Evolutionary conservation across 2,113 vertebrate genomes (phyloP).

Genomic region (Puffinus mauretanicus): DNA sequence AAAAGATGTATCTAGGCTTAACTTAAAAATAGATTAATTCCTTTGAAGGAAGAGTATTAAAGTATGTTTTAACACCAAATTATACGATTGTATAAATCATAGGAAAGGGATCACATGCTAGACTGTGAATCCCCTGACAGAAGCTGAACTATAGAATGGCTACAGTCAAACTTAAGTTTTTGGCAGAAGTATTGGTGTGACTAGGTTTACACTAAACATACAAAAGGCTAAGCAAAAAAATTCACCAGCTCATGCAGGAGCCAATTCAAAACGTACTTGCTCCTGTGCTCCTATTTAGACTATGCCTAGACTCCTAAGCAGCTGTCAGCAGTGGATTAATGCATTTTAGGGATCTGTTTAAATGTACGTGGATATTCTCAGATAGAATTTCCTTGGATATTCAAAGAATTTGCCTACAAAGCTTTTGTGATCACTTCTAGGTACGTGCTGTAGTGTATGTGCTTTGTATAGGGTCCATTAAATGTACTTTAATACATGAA

Average conservation of each 20-base stretch:
- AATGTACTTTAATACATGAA: background rate
- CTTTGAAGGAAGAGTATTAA: background rate
- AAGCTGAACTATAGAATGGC: background rate
- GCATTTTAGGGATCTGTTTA: background rate
- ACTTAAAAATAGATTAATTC: background rate
- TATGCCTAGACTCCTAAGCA: background rate
- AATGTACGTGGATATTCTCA: background rate
- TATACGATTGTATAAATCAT: background rate
- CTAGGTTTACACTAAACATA: background rate
- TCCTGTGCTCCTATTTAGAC: background rate
- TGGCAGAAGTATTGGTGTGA: background rate
- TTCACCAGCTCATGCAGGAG: background rate
- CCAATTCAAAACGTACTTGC: background rate
- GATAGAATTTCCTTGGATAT: background rate
- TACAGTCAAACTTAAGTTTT: background rate
- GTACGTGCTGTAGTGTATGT: background rate
- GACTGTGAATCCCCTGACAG: background rate
- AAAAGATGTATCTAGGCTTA: background rate
- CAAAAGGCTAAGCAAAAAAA: background rate
- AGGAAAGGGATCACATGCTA: background rate
- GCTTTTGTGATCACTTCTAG: background rate
- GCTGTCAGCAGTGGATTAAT: background rate
- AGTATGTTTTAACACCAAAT: background rate
- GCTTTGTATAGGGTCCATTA: background rate
- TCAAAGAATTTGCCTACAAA: background rate